A percentile compares a stretch with the other conserved stretches of the same genome.
Conservation (phyloP, 2,797 vertebrate species). For the Sebastes dallii region DNA sequence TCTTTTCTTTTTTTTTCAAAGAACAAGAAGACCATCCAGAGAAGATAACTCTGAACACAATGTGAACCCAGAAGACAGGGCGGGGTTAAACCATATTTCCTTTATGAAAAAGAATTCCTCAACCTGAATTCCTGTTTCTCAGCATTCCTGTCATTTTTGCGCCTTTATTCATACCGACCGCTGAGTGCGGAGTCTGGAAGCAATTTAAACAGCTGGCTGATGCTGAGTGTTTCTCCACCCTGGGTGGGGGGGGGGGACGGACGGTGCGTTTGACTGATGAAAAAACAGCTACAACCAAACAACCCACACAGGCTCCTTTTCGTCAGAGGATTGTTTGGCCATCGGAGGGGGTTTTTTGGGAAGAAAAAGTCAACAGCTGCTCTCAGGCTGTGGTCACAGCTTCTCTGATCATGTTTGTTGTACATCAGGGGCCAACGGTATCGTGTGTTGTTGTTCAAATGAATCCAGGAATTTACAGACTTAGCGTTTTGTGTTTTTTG, state of each 20-base stretch:
- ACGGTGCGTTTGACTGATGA: slow-evolving; percentile 28
- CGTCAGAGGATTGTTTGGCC: slow-evolving; percentile 48
- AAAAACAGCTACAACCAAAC: slow-evolving; percentile 52
- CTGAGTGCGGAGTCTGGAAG: slow-evolving; percentile 58
- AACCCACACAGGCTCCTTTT: slow-evolving; percentile 43
- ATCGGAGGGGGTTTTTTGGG: slow-evolving; percentile 2
- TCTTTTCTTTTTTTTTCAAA: background rate
- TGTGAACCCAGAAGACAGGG: slow-evolving; percentile 27
- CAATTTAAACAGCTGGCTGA: slow-evolving; percentile 67
- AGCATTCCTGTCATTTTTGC: slow-evolving; percentile 65
- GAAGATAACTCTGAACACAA: slow-evolving; percentile 3
- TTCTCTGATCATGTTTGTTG: slow-evolving; percentile 50
- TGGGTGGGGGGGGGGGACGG: background rate
- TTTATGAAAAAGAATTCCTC: slow-evolving; percentile 34
- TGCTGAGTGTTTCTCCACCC: slow-evolving; percentile 18
- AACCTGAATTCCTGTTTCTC: slow-evolving; percentile 48
- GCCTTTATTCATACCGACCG: slow-evolving; percentile 44
- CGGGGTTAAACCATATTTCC: slow-evolving; percentile 40
- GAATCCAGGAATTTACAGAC: slow-evolving; percentile 20
- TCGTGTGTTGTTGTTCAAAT: slow-evolving; percentile 20
- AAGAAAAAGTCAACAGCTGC: slow-evolving; percentile 47
- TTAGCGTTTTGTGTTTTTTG: slow-evolving; percentile 6
- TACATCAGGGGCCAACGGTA: background rate
- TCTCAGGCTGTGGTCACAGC: slow-evolving; percentile 33
- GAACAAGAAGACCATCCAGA: background rate